A percentile compares a stretch with the other conserved stretches of the same genome.
phyloP scores from a whole-genome alignment of 1,140 invertebrate species.

The Rhizoglyphus robini region DNA sequence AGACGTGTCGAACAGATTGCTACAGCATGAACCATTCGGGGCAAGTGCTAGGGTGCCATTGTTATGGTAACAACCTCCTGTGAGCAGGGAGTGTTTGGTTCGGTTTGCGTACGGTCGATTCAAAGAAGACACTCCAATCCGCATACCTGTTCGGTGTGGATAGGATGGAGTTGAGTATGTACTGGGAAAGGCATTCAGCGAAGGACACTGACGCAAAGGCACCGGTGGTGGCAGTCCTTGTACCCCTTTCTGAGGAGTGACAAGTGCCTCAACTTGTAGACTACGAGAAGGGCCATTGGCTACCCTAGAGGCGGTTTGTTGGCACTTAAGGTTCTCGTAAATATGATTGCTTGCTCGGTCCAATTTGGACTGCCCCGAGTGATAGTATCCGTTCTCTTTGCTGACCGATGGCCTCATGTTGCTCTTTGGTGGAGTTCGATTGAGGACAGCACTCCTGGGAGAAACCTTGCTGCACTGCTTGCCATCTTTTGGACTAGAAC shows the following conservation, averaged over 20 bases:
- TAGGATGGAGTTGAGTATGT: background rate
- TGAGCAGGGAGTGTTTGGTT: background rate
- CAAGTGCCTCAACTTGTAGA: background rate
- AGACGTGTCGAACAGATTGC: background rate
- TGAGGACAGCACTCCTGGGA: background rate
- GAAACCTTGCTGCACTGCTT: background rate
- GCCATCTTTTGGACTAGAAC: too few species aligned
- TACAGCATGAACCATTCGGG: background rate
- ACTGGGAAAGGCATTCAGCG: background rate
- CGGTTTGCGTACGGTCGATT: background rate
- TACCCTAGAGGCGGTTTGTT: background rate
- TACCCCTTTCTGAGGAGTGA: background rate
- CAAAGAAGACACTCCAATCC: constrained; percentile 14
- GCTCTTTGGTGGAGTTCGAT: background rate
- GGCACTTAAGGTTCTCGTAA: background rate
- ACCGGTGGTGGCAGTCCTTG: background rate
- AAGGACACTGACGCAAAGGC: constrained; percentile 2
- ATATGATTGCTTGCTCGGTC: constrained; percentile 14
- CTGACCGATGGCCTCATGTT: too few species aligned
- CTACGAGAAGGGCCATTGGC: background rate
- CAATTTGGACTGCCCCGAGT: too few species aligned
- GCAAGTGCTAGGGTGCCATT: too few species aligned
- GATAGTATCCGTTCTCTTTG: too few species aligned
- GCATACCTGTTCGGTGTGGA: constrained; percentile 11
- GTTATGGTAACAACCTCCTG: background rate